These are phyloP conservation scores for Hydraecia micacea DNA, from an alignment of 2,888 invertebrate species.

Conservation along the genomic window DNA sequence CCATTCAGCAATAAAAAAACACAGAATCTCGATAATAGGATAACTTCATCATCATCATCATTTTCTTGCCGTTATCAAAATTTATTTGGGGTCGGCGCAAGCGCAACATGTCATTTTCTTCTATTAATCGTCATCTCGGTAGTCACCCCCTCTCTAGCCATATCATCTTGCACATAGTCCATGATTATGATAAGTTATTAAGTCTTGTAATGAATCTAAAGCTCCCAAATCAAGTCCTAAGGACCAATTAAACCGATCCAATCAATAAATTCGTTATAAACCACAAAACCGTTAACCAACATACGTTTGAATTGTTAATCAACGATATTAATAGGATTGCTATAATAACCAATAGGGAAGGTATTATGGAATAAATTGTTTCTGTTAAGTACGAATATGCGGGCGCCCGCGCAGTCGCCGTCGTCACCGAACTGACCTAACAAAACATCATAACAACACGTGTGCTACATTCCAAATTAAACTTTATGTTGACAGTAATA, in stretches of 20 bases:
- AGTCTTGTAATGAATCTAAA: background rate
- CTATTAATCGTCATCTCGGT: background rate
- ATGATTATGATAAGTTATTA: background rate
- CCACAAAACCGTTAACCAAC: constrained; percentile 87
- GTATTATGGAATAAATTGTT: constrained; percentile 84
- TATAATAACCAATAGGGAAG: constrained; percentile 87
- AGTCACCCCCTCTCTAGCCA: background rate
- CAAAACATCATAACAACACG: constrained; percentile 67
- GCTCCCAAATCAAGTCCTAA: background rate
- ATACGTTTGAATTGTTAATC: constrained; percentile 79
- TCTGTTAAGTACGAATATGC: constrained; percentile 75
- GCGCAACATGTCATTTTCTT: background rate
- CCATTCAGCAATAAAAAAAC: too few relatives aligned
- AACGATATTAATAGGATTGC: constrained; percentile 85
- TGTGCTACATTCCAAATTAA: constrained; percentile 62
- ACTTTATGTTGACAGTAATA: constrained; percentile 62
- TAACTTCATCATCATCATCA: background rate
- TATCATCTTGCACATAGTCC: background rate
- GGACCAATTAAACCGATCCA: background rate
- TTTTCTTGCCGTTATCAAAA: background rate
- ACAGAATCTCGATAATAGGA: background rate
- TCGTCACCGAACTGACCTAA: constrained; percentile 61
- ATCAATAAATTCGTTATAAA: constrained; percentile 50
- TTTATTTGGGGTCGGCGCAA: background rate
- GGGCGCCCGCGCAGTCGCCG: constrained; percentile 83